Evolutionary conservation across 2,888 invertebrate genomes (phyloP), one percentile per base, ranked within the genome.

Genomic region (Limnephilus marmoratus): DNA sequence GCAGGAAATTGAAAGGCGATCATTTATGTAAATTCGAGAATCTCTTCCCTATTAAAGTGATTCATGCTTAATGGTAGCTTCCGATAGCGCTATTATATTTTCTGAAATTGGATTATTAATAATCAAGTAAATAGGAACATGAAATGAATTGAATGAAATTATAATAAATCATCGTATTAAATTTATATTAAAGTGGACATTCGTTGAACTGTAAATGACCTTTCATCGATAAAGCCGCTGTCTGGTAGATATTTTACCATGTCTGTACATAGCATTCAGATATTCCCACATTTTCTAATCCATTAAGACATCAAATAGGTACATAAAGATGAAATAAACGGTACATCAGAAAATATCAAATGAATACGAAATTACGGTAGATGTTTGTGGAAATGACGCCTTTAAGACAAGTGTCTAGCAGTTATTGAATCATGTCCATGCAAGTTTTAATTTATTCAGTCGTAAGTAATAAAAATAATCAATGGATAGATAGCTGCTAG

Each of bases 1-100:
- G 12, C 88, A 34, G 88, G 88, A 89, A 89, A 89, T 89, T 81
- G 80, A 89, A 89, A 80, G 88, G n/a, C 80, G 88, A 89, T 89
- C 37, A 80, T 31, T 89, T 80, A 89, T 89, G 68, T 37, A 80
- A 80, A 89, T 89, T 41, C 81, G 41, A 89, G 88, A 37, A 53
- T 81, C 68, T 80, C 29, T 34, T 68, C 24, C 80, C 37, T 41
- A 37, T 68, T 80, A 89, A 89, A 81, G 80, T 89, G 88, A 89
- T 80, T 89, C 88, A 89, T 80, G 80, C 34, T 68, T 89, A 80
- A 80, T 89, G 68, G 68, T 18, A 24, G 24, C 34, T 34, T 34
- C 80, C 80, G 87, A 80, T 24, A 80, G 18, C 88, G 80, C 41
- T 86, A 45, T 86, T 86, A 45, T 68, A 68, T 68, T 68, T 68